These are phyloP conservation scores for Amiota communis DNA, from an alignment of 2,888 invertebrate genomes.

Conservation along the genomic window DNA sequence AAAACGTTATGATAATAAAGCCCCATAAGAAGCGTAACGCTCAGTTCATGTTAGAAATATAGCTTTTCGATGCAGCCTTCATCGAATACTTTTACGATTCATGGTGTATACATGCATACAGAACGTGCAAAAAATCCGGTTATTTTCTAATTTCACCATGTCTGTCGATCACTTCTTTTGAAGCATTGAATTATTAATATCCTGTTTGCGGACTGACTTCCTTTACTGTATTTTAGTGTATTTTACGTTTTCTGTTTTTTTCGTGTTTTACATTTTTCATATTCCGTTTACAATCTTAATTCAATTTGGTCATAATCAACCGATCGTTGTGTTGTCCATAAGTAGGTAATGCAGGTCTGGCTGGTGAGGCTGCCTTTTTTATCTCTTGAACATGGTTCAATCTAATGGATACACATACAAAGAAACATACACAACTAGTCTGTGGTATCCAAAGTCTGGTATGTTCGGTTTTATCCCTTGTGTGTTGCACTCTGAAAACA, in stretches of 20 bases:
- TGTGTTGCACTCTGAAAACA: no score
- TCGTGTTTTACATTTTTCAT: slow-evolving; percentile 28
- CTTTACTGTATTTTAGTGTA: neutral
- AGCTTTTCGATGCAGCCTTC: no score
- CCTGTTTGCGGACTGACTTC: neutral
- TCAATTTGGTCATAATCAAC: slow-evolving; percentile 57
- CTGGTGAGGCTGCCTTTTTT: neutral
- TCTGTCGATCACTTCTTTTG: neutral
- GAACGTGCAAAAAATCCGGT: no score
- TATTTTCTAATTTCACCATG: no score
- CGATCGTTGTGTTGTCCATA: slow-evolving; percentile 19
- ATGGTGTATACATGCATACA: no score
- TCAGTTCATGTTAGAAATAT: no score
- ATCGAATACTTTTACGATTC: no score
- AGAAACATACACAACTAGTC: neutral
- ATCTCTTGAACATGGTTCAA: slow-evolving; percentile 50
- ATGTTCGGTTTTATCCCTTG: no score
- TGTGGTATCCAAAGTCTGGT: no score
- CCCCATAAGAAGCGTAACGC: no score
- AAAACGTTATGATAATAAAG: no score
- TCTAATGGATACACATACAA: slow-evolving; percentile 54
- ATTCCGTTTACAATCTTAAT: slow-evolving; percentile 56
- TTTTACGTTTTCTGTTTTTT: neutral
- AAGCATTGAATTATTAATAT: slow-evolving; percentile 14
- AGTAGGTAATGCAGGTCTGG: slow-evolving; percentile 7